Evolutionary conservation across 2,113 vertebrate genomes (phyloP).

Genomic region (Brachyhypopomus occidentalis): DNA sequence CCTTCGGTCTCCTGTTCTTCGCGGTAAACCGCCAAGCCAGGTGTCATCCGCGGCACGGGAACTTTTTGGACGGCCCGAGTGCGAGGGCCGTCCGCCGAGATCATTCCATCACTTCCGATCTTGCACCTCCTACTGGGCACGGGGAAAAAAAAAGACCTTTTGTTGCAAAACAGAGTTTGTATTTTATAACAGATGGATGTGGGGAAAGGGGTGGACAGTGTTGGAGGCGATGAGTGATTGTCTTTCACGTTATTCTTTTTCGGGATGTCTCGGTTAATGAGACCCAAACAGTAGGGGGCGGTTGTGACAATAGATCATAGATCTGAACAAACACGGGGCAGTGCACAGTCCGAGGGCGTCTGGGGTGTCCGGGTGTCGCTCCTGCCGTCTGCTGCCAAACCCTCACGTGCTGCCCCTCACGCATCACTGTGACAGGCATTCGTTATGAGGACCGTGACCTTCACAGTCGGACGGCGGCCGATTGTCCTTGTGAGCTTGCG

Average conservation of each 20-base stretch:
- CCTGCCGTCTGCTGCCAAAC: too few relatives aligned
- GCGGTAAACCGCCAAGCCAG: neutral
- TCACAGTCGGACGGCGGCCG: constrained; percentile 11
- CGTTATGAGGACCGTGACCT: constrained; percentile 48
- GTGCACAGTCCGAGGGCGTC: neutral
- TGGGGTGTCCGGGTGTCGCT: too few relatives aligned
- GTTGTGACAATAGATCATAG: neutral
- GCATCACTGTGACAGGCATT: neutral
- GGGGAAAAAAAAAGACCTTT: constrained; percentile 25
- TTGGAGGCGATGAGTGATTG: constrained; percentile 25
- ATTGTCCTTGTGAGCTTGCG: neutral
- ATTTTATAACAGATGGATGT: constrained; percentile 45
- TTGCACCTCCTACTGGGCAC: neutral
- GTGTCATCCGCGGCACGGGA: neutral
- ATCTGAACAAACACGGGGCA: neutral
- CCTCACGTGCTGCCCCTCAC: constrained; percentile 5
- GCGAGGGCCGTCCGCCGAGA: neutral
- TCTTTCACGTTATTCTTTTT: constrained; percentile 10
- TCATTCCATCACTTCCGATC: constrained; percentile 1
- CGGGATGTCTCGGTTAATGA: constrained; percentile 37
- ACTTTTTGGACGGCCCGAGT: neutral
- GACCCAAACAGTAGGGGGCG: neutral
- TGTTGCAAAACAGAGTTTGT: constrained; percentile 21
- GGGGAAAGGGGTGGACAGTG: constrained; percentile 3
- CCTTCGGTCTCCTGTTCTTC: neutral